A percentile compares a stretch with the other conserved stretches of the same genome.
Conservation (phyloP, 2,113 vertebrate genomes). For the Plecotus auritus region DNA sequence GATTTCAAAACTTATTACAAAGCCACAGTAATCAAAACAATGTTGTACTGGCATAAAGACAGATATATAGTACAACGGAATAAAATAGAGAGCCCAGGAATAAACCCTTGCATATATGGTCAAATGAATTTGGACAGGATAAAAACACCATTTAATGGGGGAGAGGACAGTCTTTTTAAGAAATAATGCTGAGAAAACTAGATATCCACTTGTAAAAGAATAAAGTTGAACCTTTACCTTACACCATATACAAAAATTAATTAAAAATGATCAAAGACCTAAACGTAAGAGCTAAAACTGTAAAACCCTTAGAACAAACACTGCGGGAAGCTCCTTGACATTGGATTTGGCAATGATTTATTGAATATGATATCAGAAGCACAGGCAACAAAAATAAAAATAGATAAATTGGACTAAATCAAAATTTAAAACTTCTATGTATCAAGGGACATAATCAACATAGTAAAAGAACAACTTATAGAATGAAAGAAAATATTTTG, state of each 20-base stretch:
- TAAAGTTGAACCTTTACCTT: background rate
- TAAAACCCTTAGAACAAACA: background rate
- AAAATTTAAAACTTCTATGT: background rate
- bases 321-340: background rate
- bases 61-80: background rate
- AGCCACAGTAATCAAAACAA: background rate
- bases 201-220: background rate
- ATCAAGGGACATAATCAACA: background rate
- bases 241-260: background rate
- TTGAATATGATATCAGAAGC: background rate
- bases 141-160: background rate
- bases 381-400: background rate
- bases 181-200: background rate
- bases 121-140: background rate
- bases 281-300: background rate
- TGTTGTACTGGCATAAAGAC: background rate
- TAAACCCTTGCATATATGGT: background rate
- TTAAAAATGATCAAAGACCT: background rate
- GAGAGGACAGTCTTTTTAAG: background rate
- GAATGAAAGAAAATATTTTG: background rate
- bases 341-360: background rate
- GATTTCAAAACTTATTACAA: slow-evolving; percentile 22
- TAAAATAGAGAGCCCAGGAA: background rate
- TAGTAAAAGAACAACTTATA: background rate
- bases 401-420: background rate